These are phyloP conservation scores for Gavia stellata DNA, from an alignment of 2,113 vertebrate species.

Conservation along the genomic window DNA sequence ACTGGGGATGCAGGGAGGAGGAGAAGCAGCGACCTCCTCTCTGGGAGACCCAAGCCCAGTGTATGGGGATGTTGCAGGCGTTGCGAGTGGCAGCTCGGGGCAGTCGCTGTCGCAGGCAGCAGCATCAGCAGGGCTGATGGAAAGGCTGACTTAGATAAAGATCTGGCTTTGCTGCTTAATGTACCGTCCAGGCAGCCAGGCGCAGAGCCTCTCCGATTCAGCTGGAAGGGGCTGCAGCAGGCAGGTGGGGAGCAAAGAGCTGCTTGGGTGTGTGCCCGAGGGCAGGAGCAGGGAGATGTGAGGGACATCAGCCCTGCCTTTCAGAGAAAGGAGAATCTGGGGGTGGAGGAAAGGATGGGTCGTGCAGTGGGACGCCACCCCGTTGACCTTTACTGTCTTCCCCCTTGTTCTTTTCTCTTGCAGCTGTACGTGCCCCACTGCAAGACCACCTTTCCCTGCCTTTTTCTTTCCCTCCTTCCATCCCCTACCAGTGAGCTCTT, in stretches of 20 bases:
- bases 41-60: background rate
- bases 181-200: background rate
- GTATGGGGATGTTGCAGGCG: accelerated
- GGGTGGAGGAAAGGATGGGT: background rate
- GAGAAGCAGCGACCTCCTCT: background rate
- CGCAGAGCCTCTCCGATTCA: background rate
- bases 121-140: background rate
- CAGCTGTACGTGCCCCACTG: background rate
- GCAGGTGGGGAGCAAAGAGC: background rate
- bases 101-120: background rate
- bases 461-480: background rate
- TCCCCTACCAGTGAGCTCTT: background rate
- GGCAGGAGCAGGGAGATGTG: background rate
- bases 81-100: background rate
- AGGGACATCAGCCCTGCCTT: background rate
- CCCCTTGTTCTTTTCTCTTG: background rate
- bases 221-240: background rate
- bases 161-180: background rate
- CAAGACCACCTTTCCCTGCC: background rate
- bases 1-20: background rate
- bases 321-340: background rate
- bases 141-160: background rate
- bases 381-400: background rate
- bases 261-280: background rate
- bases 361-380: background rate